These are phyloP conservation scores for Dinoponera quadriceps DNA, from an alignment of 1,140 invertebrate genomes.

Conservation along the genomic window DNA sequence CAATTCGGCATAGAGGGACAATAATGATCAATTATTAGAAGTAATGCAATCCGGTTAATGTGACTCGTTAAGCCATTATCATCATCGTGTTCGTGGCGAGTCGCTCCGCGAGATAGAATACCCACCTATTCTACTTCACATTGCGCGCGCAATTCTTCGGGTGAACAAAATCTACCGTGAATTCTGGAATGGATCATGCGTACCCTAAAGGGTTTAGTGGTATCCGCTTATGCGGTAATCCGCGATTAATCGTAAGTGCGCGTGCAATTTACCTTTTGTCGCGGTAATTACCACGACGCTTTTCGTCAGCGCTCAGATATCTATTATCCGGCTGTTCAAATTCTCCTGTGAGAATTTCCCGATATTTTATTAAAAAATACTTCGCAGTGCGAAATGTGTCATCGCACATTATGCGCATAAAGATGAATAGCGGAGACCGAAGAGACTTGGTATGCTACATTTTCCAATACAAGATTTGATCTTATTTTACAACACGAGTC, in stretches of 20 bases:
- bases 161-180: conserved; percentile 1
- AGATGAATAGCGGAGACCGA: not conserved
- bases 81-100: not conserved
- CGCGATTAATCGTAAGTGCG: conserved; percentile 28
- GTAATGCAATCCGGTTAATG: no score
- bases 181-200: conserved; percentile 34
- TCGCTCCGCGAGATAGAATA: not conserved
- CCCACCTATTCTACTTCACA: conserved; percentile 1
- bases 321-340: not conserved
- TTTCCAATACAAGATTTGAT: no score
- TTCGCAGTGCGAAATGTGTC: no score
- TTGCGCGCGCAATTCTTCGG: not conserved
- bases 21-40: no score
- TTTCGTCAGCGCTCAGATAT: conserved; percentile 13
- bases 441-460: no score
- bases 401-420: not conserved
- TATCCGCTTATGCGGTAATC: conserved; percentile 41
- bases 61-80: no score
- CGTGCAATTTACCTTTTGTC: conserved; percentile 43
- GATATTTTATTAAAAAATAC: no score
- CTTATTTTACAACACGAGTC: no score
- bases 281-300: conserved; percentile 17
- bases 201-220: conserved; percentile 28
- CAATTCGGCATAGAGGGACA: no score
- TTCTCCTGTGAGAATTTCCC: not conserved